These are phyloP conservation scores for Aselliscus stoliczkanus DNA, from an alignment of 2,797 vertebrate genomes.

Conservation along the genomic window DNA sequence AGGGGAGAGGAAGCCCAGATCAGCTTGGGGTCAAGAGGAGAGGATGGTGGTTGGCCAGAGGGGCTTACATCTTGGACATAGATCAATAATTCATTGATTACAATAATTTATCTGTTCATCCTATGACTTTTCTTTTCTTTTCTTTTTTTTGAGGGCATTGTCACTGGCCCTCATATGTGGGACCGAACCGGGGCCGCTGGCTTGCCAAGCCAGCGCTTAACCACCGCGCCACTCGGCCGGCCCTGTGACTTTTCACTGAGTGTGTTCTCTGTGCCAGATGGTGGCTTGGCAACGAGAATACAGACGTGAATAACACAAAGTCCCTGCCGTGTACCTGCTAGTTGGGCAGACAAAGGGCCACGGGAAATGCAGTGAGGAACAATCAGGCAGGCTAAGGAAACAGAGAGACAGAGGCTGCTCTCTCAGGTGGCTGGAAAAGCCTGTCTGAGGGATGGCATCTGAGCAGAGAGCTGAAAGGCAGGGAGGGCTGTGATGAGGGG, in stretches of 20 bases:
- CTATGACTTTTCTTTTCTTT: too few species aligned
- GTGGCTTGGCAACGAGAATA: neutral
- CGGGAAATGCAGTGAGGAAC: neutral
- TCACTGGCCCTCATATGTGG: too few species aligned
- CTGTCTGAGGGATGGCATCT: too few species aligned
- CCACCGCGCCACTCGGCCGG: too few species aligned
- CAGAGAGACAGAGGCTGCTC: neutral
- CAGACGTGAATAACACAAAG: neutral
- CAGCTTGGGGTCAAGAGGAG: neutral
- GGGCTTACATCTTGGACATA: neutral
- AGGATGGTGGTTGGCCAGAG: neutral
- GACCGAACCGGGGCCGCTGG: too few species aligned
- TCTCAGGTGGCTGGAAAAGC: neutral
- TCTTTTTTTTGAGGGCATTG: too few species aligned
- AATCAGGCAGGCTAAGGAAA: neutral
- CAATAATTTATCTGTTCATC: neutral
- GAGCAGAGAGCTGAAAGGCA: neutral
- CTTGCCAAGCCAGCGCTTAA: too few species aligned
- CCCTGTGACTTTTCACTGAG: too few species aligned
- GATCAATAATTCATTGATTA: neutral
- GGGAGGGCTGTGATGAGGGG: accelerated
- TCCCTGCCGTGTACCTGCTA: neutral
- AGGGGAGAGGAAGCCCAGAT: neutral
- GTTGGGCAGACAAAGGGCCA: neutral
- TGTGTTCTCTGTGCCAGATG: neutral